phyloP scores from a whole-genome alignment of 1,140 invertebrate genomes.

The Anoplophora glabripennis region DNA sequence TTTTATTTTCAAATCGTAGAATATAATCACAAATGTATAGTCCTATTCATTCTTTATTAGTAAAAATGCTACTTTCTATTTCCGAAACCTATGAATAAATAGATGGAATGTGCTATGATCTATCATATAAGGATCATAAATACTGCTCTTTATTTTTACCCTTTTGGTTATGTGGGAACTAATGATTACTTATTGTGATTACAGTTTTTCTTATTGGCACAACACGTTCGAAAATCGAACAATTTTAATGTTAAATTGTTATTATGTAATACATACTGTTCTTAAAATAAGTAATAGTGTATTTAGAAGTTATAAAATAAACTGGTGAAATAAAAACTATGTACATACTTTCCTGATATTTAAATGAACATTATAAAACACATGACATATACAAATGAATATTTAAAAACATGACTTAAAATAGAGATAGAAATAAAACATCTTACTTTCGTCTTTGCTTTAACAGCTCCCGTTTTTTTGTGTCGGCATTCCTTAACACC shows the following conservation, averaged over 20 bases:
- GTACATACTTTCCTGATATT: constrained; percentile 9
- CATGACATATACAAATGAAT: constrained; percentile 18
- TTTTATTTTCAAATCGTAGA: constrained; percentile 18
- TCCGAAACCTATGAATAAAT: constrained; percentile 18
- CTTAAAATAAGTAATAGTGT: background rate
- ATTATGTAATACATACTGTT: background rate
- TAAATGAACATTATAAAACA: background rate
- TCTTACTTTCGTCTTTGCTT: constrained; percentile 33
- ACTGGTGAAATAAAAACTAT: constrained; percentile 14
- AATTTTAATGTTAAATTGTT: background rate
- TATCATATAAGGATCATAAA: constrained; percentile 3
- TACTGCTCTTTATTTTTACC: constrained; percentile 9
- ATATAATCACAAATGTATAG: constrained; percentile 24
- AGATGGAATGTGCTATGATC: constrained; percentile 11
- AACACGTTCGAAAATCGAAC: constrained; percentile 17
- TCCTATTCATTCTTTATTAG: constrained; percentile 6
- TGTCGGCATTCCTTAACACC: constrained; percentile 68
- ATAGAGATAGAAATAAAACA: background rate
- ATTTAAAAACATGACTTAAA: constrained; percentile 10
- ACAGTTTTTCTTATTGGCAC: constrained; percentile 20
- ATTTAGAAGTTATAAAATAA: background rate
- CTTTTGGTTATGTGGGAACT: constrained; percentile 14
- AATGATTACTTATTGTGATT: background rate
- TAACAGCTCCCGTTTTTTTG: constrained; percentile 38
- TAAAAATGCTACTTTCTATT: constrained; percentile 22